Base-by-base conservation (phyloP, 1,140 invertebrate species). In the Drosophila quadrilineata region DNA sequence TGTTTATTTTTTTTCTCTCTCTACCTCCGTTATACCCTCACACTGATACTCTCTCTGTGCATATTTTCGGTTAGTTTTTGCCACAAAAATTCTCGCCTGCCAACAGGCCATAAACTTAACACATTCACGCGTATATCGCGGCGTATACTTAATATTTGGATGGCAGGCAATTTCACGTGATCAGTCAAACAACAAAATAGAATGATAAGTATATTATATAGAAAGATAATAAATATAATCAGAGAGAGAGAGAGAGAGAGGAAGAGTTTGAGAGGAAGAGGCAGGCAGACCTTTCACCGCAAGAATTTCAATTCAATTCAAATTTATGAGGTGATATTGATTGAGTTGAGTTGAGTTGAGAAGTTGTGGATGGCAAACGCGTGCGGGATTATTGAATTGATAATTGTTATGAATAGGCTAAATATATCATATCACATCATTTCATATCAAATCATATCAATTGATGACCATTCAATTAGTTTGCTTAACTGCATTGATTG, bases 131-230 rank as follows among this genome's bases (percentile, higher is more conserved):
- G 59, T 75, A 41, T 65, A 75, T 70, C 72, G 59, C 65, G 65
- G 72, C 60, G 75, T 75, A 70, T 71, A 40, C 16, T 9, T 21
- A 75, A 75, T 70, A 75, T 73, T n/a, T n/a, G n/a, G n/a, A n/a
- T n/a, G 71, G 72, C 72, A 75, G 71, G 70, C 72, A 65, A 75
- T 58, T 75, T 75, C 59, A 67, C 66, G 59, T 71, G 72, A 75
- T 71, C 60, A 71, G 41, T 50, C 63, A 63, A 70, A 73, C 54
- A 48, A 45, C 48, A 53, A 46, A 53, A 46, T 38, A 35, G 2
- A 2, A 8, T 6, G 22, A 26, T 26, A 16, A n/a, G 22, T 41
- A 41, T 41, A 41, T 21, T n/a, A n/a, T n/a, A n/a, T n/a, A n/a
- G n/a, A n/a, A n/a, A n/a, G n/a, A n/a, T n/a, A n/a, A n/a, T n/a